Conservation (phyloP, 2,888 invertebrate species). For the Adela reaumurella region DNA sequence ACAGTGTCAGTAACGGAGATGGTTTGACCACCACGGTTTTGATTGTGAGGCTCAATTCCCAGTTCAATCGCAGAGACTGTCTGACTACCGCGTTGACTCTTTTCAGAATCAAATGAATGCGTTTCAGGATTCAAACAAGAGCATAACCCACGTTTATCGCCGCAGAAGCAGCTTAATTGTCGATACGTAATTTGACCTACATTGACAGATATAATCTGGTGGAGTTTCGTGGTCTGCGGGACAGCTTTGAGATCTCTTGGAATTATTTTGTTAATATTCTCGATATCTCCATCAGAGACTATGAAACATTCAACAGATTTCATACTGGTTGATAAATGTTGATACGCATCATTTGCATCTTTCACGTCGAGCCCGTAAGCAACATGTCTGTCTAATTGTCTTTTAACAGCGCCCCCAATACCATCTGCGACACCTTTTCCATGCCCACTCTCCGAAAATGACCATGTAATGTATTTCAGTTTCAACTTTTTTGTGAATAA, state of each 20-base stretch:
- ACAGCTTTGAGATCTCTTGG: conserved; percentile 4
- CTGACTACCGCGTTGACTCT: conserved; percentile 3
- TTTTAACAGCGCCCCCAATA: conserved; percentile 8
- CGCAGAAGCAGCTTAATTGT: conserved; percentile 10
- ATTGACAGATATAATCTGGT: conserved; percentile 7
- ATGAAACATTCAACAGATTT: conserved; percentile 8
- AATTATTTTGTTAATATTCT: conserved; percentile 4
- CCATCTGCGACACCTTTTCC: conserved; percentile 12
- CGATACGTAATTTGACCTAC: conserved; percentile 6
- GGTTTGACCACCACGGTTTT: conserved; percentile 4
- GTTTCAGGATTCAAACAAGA: conserved; percentile 7
- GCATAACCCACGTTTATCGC: conserved; percentile 7
- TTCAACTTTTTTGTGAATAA: conserved; percentile 8
- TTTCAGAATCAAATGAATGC: conserved; percentile 2
- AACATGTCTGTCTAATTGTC: conserved; percentile 4
- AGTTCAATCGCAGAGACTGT: conserved; percentile 2
- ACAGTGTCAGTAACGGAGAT: conserved; percentile 3
- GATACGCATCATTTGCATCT: conserved; percentile 8
- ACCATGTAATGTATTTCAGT: conserved; percentile 9
- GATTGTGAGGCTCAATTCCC: conserved; percentile 1
- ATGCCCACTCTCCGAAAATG: conserved; percentile 10
- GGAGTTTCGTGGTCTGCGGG: conserved; percentile 7
- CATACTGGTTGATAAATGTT: conserved; percentile 6
- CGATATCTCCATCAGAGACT: conserved; percentile 7
- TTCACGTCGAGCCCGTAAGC: conserved; percentile 8